Percentiles rank a stretch among this genome's conserved stretches.
These are phyloP conservation scores for Antheraea pernyi DNA, from an alignment of 1,140 invertebrate genomes.

Conservation along the genomic window DNA sequence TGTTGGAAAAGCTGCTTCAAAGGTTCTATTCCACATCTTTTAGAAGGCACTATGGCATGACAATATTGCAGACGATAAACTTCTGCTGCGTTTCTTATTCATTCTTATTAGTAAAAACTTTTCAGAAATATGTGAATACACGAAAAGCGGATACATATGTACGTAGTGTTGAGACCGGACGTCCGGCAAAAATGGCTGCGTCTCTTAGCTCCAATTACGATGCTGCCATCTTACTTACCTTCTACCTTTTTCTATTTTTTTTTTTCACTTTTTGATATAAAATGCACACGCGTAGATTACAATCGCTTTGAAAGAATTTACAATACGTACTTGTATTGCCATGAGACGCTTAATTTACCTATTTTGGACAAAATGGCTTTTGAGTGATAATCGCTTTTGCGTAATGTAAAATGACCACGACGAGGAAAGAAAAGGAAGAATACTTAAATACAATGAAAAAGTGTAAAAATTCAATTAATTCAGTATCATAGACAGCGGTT, in stretches of 20 bases:
- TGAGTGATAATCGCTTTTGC: slow-evolving; percentile 64
- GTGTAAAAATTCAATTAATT: slow-evolving; percentile 52
- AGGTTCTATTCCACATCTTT: slow-evolving; percentile 77
- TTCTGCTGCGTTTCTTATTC: slow-evolving; percentile 77
- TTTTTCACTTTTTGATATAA: slow-evolving; percentile 73
- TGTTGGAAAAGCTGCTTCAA: slow-evolving; percentile 79
- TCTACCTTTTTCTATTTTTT: slow-evolving; percentile 67
- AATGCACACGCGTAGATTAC: slow-evolving; percentile 71
- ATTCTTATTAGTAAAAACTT: slow-evolving; percentile 71
- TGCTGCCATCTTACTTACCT: slow-evolving; percentile 67
- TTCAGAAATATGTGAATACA: slow-evolving; percentile 74
- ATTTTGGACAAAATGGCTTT: slow-evolving; percentile 59
- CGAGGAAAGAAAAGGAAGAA: slow-evolving; percentile 29
- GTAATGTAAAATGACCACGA: slow-evolving; percentile 54
- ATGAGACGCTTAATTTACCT: slow-evolving; percentile 57
- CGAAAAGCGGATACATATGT: slow-evolving; percentile 53
- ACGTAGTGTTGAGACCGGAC: slow-evolving; percentile 66
- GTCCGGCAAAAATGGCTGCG: slow-evolving; percentile 63
- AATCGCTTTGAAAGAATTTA: slow-evolving; percentile 58
- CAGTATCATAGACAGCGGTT: slow-evolving; percentile 61
- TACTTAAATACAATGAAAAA: slow-evolving; percentile 31
- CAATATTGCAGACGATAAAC: slow-evolving; percentile 73
- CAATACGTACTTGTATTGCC: slow-evolving; percentile 50
- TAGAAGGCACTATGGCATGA: slow-evolving; percentile 78
- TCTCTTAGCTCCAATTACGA: slow-evolving; percentile 69